Percentiles rank a stretch among this genome's conserved stretches.
These are phyloP conservation scores for Diglossa brunneiventris DNA, from an alignment of 2,113 vertebrate species.

Conservation along the genomic window DNA sequence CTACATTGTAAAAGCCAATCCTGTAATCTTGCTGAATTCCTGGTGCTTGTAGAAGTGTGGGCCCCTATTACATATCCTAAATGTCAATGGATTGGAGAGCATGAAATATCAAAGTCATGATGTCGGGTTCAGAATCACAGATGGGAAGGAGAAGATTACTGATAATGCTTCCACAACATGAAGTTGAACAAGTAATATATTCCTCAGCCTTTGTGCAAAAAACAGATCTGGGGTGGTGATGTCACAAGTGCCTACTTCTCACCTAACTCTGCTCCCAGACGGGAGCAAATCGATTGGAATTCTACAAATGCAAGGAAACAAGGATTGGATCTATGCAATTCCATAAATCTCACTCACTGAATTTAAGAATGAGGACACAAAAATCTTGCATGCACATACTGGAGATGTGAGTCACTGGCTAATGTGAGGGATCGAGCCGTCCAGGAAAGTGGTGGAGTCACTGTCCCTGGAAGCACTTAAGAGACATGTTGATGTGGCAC, in stretches of 20 bases:
- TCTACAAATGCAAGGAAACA: not conserved
- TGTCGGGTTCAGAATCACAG: not conserved
- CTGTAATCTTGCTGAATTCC: not conserved
- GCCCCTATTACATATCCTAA: not conserved
- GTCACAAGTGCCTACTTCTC: not conserved
- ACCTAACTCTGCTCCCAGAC: not conserved
- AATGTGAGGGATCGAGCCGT: not conserved
- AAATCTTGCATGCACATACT: not conserved
- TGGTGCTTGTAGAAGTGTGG: not conserved
- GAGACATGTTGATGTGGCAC: too few relatives aligned
- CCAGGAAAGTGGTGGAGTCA: not conserved
- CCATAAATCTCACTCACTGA: not conserved
- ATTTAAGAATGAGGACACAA: not conserved
- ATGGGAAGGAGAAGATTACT: not conserved
- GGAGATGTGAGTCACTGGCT: not conserved
- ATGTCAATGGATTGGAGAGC: not conserved
- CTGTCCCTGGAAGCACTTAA: not conserved
- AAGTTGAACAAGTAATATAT: not conserved
- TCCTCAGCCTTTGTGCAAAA: not conserved
- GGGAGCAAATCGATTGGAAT: not conserved
- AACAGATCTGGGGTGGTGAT: not conserved
- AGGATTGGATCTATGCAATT: not conserved
- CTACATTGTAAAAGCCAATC: not conserved
- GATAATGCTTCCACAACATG: not conserved
- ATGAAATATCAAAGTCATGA: not conserved